phyloP scores from a whole-genome alignment of 1,140 invertebrate genomes.

The Agrilus planipennis region DNA sequence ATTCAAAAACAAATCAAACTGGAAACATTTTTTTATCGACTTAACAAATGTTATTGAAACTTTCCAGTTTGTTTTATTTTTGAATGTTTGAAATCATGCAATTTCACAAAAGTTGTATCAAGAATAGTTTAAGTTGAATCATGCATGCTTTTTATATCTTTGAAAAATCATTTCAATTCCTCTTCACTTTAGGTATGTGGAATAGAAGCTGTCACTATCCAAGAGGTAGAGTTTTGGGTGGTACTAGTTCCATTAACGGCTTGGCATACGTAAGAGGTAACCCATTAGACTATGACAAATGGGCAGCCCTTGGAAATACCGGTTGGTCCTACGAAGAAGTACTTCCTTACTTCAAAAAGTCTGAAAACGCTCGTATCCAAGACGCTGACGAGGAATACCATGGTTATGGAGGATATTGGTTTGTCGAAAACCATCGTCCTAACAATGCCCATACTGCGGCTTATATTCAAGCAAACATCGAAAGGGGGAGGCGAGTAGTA shows the following conservation, averaged over 20 bases:
- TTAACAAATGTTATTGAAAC: too few relatives aligned
- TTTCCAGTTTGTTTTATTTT: too few relatives aligned
- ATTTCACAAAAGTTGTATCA: too few relatives aligned
- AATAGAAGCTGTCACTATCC: slow-evolving; percentile 56
- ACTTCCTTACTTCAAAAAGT: slow-evolving; percentile 68
- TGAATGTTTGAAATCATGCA: too few relatives aligned
- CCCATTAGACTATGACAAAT: slow-evolving; percentile 53
- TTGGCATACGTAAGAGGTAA: slow-evolving; percentile 63
- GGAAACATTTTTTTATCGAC: too few relatives aligned
- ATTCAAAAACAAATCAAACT: too few relatives aligned
- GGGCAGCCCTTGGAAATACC: slow-evolving; percentile 57
- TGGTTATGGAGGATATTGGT: background rate
- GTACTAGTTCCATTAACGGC: slow-evolving; percentile 64
- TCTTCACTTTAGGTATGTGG: slow-evolving; percentile 36
- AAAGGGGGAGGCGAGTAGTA: slow-evolving; percentile 47
- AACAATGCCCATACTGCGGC: background rate
- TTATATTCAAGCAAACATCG: slow-evolving; percentile 44
- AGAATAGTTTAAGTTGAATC: too few relatives aligned
- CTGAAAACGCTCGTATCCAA: slow-evolving; percentile 45
- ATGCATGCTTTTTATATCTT: too few relatives aligned
- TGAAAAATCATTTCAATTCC: too few relatives aligned
- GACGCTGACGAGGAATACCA: background rate
- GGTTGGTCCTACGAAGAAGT: slow-evolving; percentile 81
- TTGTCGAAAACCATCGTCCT: background rate
- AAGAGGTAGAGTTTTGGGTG: slow-evolving; percentile 58